Evolutionary conservation across 2,888 invertebrate genomes (phyloP).

Genomic region (Melieria omissa): DNA sequence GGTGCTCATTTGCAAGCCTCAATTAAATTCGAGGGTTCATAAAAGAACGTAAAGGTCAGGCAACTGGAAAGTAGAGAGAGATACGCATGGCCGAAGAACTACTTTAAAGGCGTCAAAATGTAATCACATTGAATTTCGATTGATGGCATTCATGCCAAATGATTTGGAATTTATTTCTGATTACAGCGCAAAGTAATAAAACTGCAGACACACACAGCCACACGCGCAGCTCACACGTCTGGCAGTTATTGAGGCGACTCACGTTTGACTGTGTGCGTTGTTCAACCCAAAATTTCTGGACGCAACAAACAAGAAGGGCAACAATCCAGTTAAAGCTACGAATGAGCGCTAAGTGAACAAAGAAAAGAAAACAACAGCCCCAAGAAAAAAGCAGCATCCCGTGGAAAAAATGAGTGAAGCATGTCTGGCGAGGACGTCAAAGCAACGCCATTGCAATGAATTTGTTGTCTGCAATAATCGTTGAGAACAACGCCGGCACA

Average conservation of each 20-base stretch:
- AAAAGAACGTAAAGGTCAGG: too few relatives aligned
- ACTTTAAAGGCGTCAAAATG: conserved; percentile 28
- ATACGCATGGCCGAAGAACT: not conserved
- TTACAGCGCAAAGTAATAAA: conserved; percentile 21
- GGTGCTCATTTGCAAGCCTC: too few relatives aligned
- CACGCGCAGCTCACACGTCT: not conserved
- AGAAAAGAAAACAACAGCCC: too few relatives aligned
- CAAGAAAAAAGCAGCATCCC: not conserved
- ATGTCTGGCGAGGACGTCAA: conserved; percentile 1
- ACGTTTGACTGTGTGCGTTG: too few relatives aligned
- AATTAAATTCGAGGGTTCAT: too few relatives aligned
- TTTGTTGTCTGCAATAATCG: conserved; percentile 19
- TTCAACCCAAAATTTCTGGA: too few relatives aligned
- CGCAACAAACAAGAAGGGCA: too few relatives aligned
- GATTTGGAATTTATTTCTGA: conserved; percentile 34
- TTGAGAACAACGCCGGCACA: not conserved
- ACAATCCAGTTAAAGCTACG: too few relatives aligned
- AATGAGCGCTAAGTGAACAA: too few relatives aligned
- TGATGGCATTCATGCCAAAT: conserved; percentile 35
- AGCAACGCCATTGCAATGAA: conserved; percentile 17
- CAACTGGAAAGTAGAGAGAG: not conserved
- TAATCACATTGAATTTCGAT: conserved; percentile 31
- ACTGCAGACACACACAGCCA: not conserved
- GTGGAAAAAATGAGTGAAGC: conserved; percentile 8
- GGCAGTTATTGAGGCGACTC: too few relatives aligned